Evolutionary conservation across 2,113 vertebrate species (phyloP).

Genomic region (Serinus canaria): DNA sequence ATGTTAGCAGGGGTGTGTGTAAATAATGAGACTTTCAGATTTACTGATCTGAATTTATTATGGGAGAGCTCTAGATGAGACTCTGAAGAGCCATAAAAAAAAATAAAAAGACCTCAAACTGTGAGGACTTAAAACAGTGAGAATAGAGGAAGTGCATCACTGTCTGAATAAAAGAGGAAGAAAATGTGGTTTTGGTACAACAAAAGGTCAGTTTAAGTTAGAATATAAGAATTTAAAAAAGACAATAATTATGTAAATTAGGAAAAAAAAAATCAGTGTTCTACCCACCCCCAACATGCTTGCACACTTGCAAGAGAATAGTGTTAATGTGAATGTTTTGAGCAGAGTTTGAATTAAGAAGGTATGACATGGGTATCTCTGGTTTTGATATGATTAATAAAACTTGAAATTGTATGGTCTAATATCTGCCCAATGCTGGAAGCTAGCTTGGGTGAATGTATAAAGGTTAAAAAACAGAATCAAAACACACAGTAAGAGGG

Average conservation of each 20-base stretch:
- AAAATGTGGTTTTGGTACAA: background rate
- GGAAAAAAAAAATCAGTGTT: background rate
- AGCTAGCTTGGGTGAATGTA: background rate
- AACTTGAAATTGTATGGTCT: background rate
- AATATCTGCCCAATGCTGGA: background rate
- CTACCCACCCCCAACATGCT: too few relatives aligned
- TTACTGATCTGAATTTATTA: background rate
- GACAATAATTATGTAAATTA: background rate
- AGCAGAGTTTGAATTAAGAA: background rate
- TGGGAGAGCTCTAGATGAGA: background rate
- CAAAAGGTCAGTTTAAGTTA: background rate
- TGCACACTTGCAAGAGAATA: rapidly evolving
- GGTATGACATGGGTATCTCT: background rate
- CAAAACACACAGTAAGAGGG: background rate
- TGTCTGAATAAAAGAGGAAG: background rate
- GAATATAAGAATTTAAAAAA: background rate
- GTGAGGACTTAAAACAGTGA: background rate
- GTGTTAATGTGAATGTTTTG: background rate
- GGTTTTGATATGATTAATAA: background rate
- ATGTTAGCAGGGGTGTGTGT: rapidly evolving
- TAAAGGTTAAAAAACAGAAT: background rate
- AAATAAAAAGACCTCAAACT: background rate
- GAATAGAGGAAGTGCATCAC: background rate
- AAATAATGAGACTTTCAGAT: background rate
- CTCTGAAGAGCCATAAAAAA: background rate